These are phyloP conservation scores for Xenus cinereus DNA, from an alignment of 2,113 vertebrate genomes.

Conservation along the genomic window DNA sequence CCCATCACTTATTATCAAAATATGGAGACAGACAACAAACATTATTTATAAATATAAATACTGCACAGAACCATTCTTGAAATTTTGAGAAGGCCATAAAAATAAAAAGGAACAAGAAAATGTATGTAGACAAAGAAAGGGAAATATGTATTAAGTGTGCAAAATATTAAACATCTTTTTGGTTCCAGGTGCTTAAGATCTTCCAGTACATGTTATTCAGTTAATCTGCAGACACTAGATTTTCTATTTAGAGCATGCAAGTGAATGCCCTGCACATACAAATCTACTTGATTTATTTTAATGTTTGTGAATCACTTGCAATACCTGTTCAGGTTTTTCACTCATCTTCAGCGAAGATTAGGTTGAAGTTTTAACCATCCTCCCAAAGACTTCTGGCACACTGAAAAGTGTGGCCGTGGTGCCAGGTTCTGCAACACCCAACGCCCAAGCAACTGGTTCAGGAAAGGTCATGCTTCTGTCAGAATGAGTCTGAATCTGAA, in stretches of 20 bases:
- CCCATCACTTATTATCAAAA: background rate
- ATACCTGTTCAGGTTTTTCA: background rate
- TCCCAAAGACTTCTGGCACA: background rate
- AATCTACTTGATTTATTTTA: background rate
- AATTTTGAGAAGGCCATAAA: background rate
- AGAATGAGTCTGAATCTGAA: background rate
- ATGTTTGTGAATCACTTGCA: background rate
- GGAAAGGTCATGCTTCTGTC: background rate
- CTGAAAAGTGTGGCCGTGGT: background rate
- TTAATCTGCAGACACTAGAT: background rate
- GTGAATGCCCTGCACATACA: background rate
- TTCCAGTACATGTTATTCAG: background rate
- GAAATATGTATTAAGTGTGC: background rate
- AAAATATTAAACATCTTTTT: background rate
- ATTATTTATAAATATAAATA: background rate
- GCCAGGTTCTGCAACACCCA: background rate
- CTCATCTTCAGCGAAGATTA: background rate
- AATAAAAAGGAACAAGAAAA: background rate
- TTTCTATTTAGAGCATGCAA: background rate
- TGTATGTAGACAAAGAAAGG: background rate
- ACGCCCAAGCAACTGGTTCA: rapidly evolving
- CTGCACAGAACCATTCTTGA: background rate
- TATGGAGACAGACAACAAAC: background rate
- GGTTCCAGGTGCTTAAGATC: background rate
- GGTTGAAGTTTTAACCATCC: background rate